Base-by-base conservation (phyloP, 2,888 invertebrate genomes). In the Rutpela maculata region DNA sequence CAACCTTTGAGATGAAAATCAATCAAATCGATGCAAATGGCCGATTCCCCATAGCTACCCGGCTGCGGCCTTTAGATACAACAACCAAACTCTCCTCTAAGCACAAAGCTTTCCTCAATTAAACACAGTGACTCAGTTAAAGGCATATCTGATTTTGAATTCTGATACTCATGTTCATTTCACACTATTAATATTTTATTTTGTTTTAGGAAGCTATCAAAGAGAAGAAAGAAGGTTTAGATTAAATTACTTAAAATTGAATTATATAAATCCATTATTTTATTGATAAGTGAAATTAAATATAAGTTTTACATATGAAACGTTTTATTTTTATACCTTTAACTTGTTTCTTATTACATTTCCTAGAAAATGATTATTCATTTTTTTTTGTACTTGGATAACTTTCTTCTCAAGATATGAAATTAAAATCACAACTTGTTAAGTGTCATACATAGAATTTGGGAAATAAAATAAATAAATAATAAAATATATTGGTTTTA, bases 191-290 rank as follows among this genome's bases (percentile, higher is more conserved):
- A 77, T 63, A 57, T 22, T 11, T 38, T 50, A 55, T 22, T 84
- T 87, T 88, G 78, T 93, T 93, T 82, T 90, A 96, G 95, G 96
- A 96, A 89, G 96, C 96, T 10, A 95, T 96, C 71, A 96, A 96
- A 87, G 96, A 96, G 87, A 96, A 96, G 89, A 96, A 95, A 85
- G 96, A 96, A 89, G 96, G 96, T 35, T 91, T 96, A 79, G 96
- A 96, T 90, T 96, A 92, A 90, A 60, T 78, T 66, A 11, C 0
- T 35, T 35, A 9, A 35, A 6, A 7, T 35, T 35, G 7, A 35
- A 7, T 35, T 3, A 35, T 5, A 35, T 35, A 35, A 9, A 35
- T 6, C 0, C 0, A 35, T 35, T 35, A 35, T 7, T 35, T 35
- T 35, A 35, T 35, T 73, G 2, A 43, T 43, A 43, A 11, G 43